Evolutionary conservation across 2,797 vertebrate species (phyloP), one percentile per base, ranked within the genome.

Genomic region (Syncerus caffer): DNA sequence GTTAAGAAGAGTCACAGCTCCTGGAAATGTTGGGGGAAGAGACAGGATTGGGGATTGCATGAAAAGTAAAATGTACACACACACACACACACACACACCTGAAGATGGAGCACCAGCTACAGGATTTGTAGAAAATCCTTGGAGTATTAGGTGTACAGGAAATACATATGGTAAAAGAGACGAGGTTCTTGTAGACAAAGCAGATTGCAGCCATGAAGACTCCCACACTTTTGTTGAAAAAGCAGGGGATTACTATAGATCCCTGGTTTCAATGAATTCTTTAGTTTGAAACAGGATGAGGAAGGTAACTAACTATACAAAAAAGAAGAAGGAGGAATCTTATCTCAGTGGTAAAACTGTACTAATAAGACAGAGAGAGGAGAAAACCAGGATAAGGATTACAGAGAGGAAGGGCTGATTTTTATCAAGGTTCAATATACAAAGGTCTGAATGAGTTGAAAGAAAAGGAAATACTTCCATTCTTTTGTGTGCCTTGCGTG

Each of bases 101-200:
- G 60, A 89, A 79, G 85, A 96, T 15, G 11, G 27, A 50, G 42
- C 23, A 91, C 47, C 83, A 85, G 93, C 50, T 53, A 31, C 45
- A 85, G 84, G 89, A 94, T 97, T 95, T 96, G 96, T 98, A 96
- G 96, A 53, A 2, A 17, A 93, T 82, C 86, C 74, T 34, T 60
- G 71, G 47, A 88, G 84, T 97, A 96, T 96, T 97, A 93, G 62
- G 88, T 53, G 42, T 84, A 25, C 94, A 96, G 97, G 95, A 98
- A 97, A 94, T 92, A 79, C 85, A 50, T 9, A 34, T 0, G 29
- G 62, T 34, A 50, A 64, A 90, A 86, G 85, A 87, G 67, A 62
- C 0, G 0, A 78, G 62, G 14, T 51, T 82, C 55, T 55, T 79
- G 29, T 8, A 79, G 74, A 94, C 58, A 17, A 58, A 67, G 88